phyloP scores from a whole-genome alignment of 2,113 vertebrate species.

The Halichoeres trimaculatus region DNA sequence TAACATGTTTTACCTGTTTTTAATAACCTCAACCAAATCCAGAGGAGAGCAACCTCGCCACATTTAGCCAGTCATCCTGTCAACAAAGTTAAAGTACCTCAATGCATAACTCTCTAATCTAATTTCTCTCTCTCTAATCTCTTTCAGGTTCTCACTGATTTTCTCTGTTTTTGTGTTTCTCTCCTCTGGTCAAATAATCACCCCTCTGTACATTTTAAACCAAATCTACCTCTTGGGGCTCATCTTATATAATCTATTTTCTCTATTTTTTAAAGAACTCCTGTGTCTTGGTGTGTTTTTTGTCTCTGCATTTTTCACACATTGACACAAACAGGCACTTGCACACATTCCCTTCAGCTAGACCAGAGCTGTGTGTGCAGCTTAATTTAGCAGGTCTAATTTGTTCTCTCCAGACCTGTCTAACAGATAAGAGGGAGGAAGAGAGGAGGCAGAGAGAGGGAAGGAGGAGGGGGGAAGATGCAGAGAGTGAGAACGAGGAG shows the following conservation, averaged over 20 bases:
- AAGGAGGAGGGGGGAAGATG: not conserved
- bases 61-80: slow-evolving; percentile 9
- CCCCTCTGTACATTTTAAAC: slow-evolving; percentile 44
- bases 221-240: slow-evolving; percentile 41
- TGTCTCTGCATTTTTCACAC: slow-evolving; percentile 42
- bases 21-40: slow-evolving; percentile 1
- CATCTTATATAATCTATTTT: slow-evolving; percentile 62
- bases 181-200: slow-evolving; percentile 57
- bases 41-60: not conserved
- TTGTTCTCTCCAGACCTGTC: slow-evolving; percentile 77
- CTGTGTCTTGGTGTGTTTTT: slow-evolving; percentile 27
- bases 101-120: slow-evolving; percentile 50
- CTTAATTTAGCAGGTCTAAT: slow-evolving; percentile 78
- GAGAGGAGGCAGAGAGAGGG: slow-evolving; percentile 44
- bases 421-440: slow-evolving; percentile 69
- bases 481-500: slow-evolving; percentile 24
- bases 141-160: slow-evolving; percentile 34
- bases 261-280: slow-evolving; percentile 54
- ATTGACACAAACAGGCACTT: slow-evolving; percentile 12
- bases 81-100: slow-evolving; percentile 30
- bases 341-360: slow-evolving; percentile 37
- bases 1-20: not conserved
- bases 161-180: slow-evolving; percentile 35
- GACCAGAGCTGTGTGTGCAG: slow-evolving; percentile 61
- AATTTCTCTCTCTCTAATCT: too few species aligned